A percentile compares a stretch with the other conserved stretches of the same genome.
These are phyloP conservation scores for Nothocercus nigrocapillus DNA, from an alignment of 2,113 vertebrate genomes.

Conservation along the genomic window DNA sequence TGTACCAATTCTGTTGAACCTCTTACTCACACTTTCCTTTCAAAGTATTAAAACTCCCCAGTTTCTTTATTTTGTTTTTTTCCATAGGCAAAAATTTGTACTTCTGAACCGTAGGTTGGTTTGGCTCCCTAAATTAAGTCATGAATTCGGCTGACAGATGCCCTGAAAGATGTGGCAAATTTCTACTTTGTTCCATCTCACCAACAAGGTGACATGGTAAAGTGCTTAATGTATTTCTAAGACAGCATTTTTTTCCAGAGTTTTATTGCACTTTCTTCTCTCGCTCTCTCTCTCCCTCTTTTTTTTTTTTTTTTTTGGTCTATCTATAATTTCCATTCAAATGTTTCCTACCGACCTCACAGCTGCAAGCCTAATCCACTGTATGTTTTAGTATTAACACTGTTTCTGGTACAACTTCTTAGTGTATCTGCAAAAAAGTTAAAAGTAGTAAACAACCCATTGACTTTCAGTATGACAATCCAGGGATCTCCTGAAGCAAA, in stretches of 20 bases:
- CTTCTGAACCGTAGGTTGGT: neutral
- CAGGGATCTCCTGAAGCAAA: slow-evolving; percentile 31
- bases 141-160: neutral
- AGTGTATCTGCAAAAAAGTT: neutral
- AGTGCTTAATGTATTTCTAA: neutral
- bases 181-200: neutral
- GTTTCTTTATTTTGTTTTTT: neutral
- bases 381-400: neutral
- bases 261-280: neutral
- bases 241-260: neutral
- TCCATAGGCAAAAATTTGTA: neutral
- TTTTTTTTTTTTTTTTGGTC: neutral
- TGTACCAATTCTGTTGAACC: neutral
- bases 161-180: neutral
- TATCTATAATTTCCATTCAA: neutral
- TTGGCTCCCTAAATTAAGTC: neutral
- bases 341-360: neutral
- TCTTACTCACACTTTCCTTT: neutral
- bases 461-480: neutral
- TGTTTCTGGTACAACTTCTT: neutral
- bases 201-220: neutral
- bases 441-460: slow-evolving; percentile 1
- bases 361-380: neutral
- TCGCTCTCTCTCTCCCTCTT: too few relatives aligned
- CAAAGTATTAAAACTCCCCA: neutral